Evolutionary conservation across 2,888 invertebrate species (phyloP), one percentile per base, ranked within the genome.

Genomic region (Lumbricus terrestris): DNA sequence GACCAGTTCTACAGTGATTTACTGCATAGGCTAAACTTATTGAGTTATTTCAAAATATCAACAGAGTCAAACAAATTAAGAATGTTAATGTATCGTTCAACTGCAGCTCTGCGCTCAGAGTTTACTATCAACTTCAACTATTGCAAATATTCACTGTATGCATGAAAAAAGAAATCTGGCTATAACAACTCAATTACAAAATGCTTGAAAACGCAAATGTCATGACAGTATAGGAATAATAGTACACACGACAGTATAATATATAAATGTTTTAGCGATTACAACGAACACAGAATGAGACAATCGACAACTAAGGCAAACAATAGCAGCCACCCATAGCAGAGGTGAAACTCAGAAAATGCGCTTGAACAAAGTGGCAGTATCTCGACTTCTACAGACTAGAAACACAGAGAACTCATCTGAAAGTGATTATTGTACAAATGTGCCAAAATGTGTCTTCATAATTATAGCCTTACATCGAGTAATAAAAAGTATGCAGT

Each of bases 191-290:
- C 69, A 69, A 8, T 69, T 69, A 69, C 69, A 69, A 69, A 69
- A 69, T 69, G 69, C 69, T n/a, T 69, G 29, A 69, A 69, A 69
- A 69, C 29, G 13, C n/a, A n/a, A 69, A 69, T 69, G 69, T 69
- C 69, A 69, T 69, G 69, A 69, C 69, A 69, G 69, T 69, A 69
- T n/a, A 69, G 69, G 69, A 69, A 69, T 69, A 69, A 69, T n/a
- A 69, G n/a, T n/a, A 69, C 29, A 69, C n/a, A 69, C n/a, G n/a
- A n/a, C n/a, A n/a, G n/a, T n/a, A 69, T n/a, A 29, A n/a, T 69
- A 69, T 69, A 16, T 11, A 69, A 69, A 69, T 69, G n/a, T 69
- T n/a, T 69, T 69, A n/a, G 69, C n/a, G 11, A 29, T n/a, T 69
- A 69, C 13, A 69, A 69, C 29, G 69, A 69, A n/a, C 69, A 69